Evolutionary conservation across 2,797 vertebrate species (phyloP), one percentile per base, ranked within the genome.

Genomic region (Platyrinchus mystaceus): DNA sequence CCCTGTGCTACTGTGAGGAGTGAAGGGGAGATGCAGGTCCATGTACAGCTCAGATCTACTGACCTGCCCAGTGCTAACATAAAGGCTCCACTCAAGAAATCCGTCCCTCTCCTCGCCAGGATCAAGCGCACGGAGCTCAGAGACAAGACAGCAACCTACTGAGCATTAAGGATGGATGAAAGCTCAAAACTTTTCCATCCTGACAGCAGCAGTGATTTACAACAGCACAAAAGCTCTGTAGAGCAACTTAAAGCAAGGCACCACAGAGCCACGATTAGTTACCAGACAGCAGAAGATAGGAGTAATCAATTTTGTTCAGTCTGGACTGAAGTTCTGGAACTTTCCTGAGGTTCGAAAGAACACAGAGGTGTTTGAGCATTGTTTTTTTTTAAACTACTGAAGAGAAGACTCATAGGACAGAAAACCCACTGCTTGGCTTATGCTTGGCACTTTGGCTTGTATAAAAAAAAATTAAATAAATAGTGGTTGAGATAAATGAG

Each of bases 171-270:
- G 62, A 82, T 70, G 66, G 75, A 81, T n/a, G 69, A 85, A 81
- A 94, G 67, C 85, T 91, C 87, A 50, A 78, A 95, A 87, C 74
- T 90, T 92, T 62, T 49, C 90, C 60, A 19, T 70, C 84, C 37
- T 89, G 94, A 92, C 88, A 94, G 36, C 55, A 63, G 52, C 83
- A 75, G 83, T 91, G 94, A 96, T 96, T 96, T 96, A 95, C 95
- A 96, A 2, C 60, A 84, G 44, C 74, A 91, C 93, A 87, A 94
- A 91, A 92, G 70, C 86, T 93, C 90, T 84, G 77, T 43, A 79
- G 74, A 94, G 94, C 87, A 95, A 79, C 93, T 69, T 47, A 41
- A 62, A 79, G 91, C 90, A 76, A 84, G 77, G 83, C 70, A 93
- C 83, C 77, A 76, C 94, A 84, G 84, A 88, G 76, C 76, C 67